phyloP scores from a whole-genome alignment of 1,140 invertebrate species.

The Meloidogyne floridensis region DNA sequence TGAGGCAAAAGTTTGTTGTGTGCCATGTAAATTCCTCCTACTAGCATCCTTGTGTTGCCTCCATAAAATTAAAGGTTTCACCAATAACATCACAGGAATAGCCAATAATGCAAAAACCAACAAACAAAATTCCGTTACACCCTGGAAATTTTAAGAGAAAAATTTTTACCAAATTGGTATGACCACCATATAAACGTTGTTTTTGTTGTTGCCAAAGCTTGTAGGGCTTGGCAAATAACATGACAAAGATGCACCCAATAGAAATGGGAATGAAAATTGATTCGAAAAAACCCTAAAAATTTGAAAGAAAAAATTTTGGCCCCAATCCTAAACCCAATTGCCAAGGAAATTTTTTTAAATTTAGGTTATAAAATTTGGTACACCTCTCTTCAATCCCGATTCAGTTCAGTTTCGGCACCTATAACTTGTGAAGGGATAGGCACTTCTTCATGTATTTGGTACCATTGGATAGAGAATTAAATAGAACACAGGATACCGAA shows the following conservation, averaged over 20 bases:
- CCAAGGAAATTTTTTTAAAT: background rate
- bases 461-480: too few relatives aligned
- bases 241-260: slow-evolving; percentile 83
- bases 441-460: too few relatives aligned
- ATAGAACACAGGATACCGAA: too few relatives aligned
- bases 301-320: background rate
- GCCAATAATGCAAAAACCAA: slow-evolving; percentile 78
- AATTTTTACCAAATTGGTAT: slow-evolving; percentile 56
- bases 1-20: background rate
- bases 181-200: slow-evolving; percentile 43
- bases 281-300: slow-evolving; percentile 70
- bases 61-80: slow-evolving; percentile 76
- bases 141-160: slow-evolving; percentile 51
- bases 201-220: slow-evolving; percentile 61
- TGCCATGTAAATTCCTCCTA: background rate
- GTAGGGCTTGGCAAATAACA: slow-evolving; percentile 88
- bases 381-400: too few relatives aligned
- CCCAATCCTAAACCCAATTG: background rate
- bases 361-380: too few relatives aligned
- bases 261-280: slow-evolving; percentile 76
- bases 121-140: slow-evolving; percentile 73
- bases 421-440: too few relatives aligned
- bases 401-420: too few relatives aligned
- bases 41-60: slow-evolving; percentile 3
- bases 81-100: slow-evolving; percentile 87